Evolutionary conservation across 1,140 invertebrate genomes (phyloP).

Genomic region (Dysdera silvatica): DNA sequence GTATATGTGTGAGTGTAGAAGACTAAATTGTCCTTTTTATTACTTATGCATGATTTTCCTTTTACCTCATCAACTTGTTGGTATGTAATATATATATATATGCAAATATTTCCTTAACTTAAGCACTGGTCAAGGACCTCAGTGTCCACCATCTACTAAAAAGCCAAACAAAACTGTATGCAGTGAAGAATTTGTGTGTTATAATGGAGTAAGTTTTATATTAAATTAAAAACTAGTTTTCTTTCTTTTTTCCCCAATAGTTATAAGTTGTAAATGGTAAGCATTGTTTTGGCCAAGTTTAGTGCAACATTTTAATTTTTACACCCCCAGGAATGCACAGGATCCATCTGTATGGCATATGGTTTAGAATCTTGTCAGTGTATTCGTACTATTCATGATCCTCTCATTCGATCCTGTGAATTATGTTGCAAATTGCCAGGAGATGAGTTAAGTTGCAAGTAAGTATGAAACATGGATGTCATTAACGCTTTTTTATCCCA

Average conservation of each 20-base stretch:
- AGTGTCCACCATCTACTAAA: slow-evolving; percentile 81
- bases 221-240: too few species aligned
- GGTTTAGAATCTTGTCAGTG: slow-evolving; percentile 94
- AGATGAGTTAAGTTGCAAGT: slow-evolving; percentile 63
- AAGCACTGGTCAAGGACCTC: slow-evolving; percentile 57
- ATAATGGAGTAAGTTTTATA: slow-evolving; percentile 76
- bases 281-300: too few species aligned
- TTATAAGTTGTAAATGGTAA: too few species aligned
- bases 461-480: slow-evolving; percentile 34
- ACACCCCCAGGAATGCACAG: slow-evolving; percentile 81
- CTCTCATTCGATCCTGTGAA: slow-evolving; percentile 76
- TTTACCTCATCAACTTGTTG: too few species aligned
- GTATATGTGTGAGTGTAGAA: too few species aligned
- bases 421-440: slow-evolving; percentile 80
- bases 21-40: too few species aligned
- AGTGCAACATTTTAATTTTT: too few species aligned
- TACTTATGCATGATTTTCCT: too few species aligned
- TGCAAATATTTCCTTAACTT: slow-evolving; percentile 31
- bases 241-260: too few species aligned
- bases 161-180: slow-evolving; percentile 90
- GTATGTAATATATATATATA: too few species aligned
- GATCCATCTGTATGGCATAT: slow-evolving; percentile 85
- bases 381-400: slow-evolving; percentile 59
- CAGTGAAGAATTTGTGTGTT: slow-evolving; percentile 87
- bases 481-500: too few species aligned